Base-by-base conservation (phyloP, 2,797 vertebrate species). In the Rhinella marina region DNA sequence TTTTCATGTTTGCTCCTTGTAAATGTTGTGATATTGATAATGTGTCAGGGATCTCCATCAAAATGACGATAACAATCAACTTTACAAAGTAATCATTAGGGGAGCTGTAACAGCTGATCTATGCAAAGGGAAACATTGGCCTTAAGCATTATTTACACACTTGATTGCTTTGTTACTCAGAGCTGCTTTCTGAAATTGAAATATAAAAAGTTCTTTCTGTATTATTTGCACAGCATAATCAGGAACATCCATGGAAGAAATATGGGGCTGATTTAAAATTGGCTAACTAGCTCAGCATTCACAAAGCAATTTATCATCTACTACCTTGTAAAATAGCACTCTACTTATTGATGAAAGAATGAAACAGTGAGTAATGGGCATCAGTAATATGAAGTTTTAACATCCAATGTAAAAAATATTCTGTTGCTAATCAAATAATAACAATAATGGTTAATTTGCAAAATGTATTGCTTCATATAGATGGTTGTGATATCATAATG, bases 21-120 rank as follows among this genome's bases (percentile, higher is more conserved):
- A 94, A 94, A 94, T 84, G 82, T 0, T 0, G 54, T 82, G 81
- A 82, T 93, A 94, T 93, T 82, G 91, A 93, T 92, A 91, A 93
- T 91, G 86, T 93, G 92, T 91, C 92, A 92, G 88, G 21, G 23
- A 88, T 66, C 86, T 88, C 90, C 90, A 90, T 90, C 87, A 89
- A 72, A 92, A 92, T 90, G 88, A 92, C 87, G 76, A 90, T 92
- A 93, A 90, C 84, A 93, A 92, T 93, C 88, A 93, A 90, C 88
- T 92, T 92, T 86, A 91, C 75, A 90, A 91, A 92, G 90, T 85
- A 91, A 87, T 92, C 89, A 91, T 91, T 92, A 91, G 92, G 81
- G 11, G 88, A 90, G 66, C 82, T 92, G 92, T 90, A 90, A 91
- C 91, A 92, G 0, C 0, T 81, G 68, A 87, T 81, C 11, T n/a